These are phyloP conservation scores for Melanchra persicariae DNA, from an alignment of 2,888 invertebrate species.

Conservation along the genomic window DNA sequence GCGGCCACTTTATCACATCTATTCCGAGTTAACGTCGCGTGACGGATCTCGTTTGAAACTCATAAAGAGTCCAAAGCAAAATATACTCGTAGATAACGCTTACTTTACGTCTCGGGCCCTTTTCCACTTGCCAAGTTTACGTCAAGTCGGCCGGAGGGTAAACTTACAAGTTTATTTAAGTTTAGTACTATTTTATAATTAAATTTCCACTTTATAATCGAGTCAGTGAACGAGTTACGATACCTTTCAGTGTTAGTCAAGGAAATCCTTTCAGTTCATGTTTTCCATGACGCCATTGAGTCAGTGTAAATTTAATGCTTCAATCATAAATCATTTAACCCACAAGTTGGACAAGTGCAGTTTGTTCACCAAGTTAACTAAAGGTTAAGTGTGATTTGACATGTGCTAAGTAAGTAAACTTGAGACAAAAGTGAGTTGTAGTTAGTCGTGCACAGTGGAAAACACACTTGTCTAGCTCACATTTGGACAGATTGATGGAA, in stretches of 20 bases:
- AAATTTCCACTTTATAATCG: conserved; percentile 86
- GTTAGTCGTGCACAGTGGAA: conserved; percentile 74
- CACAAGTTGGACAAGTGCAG: not conserved
- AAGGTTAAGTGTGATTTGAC: not conserved
- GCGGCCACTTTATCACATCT: conserved; percentile 91
- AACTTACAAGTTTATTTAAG: conserved; percentile 86
- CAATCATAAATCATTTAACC: not conserved
- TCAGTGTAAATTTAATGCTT: not conserved
- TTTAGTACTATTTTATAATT: conserved; percentile 88
- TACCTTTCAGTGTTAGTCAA: conserved; percentile 73
- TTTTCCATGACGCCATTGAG: conserved; percentile 32
- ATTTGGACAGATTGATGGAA: conserved; percentile 82
- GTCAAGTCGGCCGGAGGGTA: conserved; percentile 78
- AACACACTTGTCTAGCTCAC: conserved; percentile 76
- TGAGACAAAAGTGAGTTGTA: conserved; percentile 8
- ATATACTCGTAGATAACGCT: conserved; percentile 89
- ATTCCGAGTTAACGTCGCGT: conserved; percentile 90
- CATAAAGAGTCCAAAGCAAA: conserved; percentile 91
- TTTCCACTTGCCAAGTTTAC: conserved; percentile 88
- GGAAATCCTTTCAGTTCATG: conserved; percentile 70
- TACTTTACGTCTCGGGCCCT: conserved; percentile 88
- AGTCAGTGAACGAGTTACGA: conserved; percentile 76
- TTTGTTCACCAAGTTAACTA: not conserved
- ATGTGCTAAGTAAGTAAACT: conserved; percentile 26
- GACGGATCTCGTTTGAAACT: conserved; percentile 91